Conservation (phyloP, 2,888 invertebrate genomes). For the Sminthurides aquaticus region DNA sequence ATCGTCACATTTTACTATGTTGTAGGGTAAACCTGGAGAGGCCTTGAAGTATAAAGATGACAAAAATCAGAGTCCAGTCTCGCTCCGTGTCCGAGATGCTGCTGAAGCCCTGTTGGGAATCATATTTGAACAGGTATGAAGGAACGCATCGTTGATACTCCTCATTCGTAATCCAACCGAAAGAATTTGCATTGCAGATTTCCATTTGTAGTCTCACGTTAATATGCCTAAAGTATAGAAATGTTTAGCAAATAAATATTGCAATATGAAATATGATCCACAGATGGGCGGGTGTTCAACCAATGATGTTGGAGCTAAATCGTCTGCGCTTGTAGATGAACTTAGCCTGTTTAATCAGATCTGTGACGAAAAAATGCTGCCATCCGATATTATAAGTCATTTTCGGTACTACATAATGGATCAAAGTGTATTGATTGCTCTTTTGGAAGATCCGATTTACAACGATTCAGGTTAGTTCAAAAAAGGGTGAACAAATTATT, state of each 20-base stretch:
- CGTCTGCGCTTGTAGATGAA: constrained; percentile 35
- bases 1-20: constrained; percentile 7
- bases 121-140: constrained; percentile 75
- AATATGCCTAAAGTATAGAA: neutral
- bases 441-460: constrained; percentile 87
- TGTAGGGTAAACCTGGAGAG: constrained; percentile 71
- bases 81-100: constrained; percentile 94
- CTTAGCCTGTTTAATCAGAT: constrained; percentile 33
- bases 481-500: neutral
- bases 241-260: neutral
- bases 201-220: too few relatives aligned
- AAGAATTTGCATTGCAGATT: too few relatives aligned
- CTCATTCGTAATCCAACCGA: too few relatives aligned
- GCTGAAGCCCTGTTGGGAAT: constrained; percentile 88
- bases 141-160: neutral
- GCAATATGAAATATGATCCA: neutral
- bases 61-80: constrained; percentile 92
- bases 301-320: constrained; percentile 27
- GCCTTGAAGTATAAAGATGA: constrained; percentile 87
- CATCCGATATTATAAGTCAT: constrained; percentile 58
- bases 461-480: constrained; percentile 58
- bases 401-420: constrained; percentile 88
- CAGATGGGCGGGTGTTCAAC: constrained; percentile 38
- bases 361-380: constrained; percentile 41
- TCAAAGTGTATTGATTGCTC: constrained; percentile 75